phyloP scores from a whole-genome alignment of 2,888 invertebrate genomes.

The Troides oblongomaculatus region DNA sequence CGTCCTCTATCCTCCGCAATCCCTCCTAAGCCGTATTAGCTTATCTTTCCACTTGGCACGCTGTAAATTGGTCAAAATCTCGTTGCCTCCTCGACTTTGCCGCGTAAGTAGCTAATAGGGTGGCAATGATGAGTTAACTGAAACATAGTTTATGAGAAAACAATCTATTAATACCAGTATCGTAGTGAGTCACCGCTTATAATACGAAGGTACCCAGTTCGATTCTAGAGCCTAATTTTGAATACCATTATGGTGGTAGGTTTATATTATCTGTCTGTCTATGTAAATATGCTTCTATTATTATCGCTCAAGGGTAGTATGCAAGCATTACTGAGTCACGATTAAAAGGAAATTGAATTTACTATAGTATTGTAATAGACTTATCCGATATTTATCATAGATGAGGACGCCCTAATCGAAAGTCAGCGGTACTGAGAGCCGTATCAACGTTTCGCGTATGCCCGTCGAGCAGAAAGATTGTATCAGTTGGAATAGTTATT shows the following conservation, averaged over 20 bases:
- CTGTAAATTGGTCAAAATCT: slow-evolving; percentile 80
- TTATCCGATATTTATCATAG: neutral
- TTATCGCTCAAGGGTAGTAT: too few relatives aligned
- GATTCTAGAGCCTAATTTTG: too few relatives aligned
- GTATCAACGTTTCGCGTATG: slow-evolving; percentile 57
- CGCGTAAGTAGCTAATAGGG: slow-evolving; percentile 61
- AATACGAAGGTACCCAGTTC: too few relatives aligned
- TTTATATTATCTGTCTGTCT: too few relatives aligned
- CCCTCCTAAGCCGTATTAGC: slow-evolving; percentile 67
- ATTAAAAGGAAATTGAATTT: too few relatives aligned
- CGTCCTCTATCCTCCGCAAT: too few relatives aligned
- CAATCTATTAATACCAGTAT: neutral
- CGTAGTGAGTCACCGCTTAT: too few relatives aligned
- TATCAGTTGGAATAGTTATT: slow-evolving; percentile 50
- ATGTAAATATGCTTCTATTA: too few relatives aligned
- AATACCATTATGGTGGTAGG: too few relatives aligned
- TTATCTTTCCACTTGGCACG: slow-evolving; percentile 80
- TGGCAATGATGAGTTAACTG: slow-evolving; percentile 35
- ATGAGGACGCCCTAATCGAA: slow-evolving; percentile 41
- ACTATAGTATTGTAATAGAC: neutral
- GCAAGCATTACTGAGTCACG: too few relatives aligned
- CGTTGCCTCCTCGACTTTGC: slow-evolving; percentile 68
- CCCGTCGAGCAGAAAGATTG: slow-evolving; percentile 69
- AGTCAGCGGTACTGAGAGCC: slow-evolving; percentile 49
- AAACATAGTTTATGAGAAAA: neutral